Conservation (phyloP, 2,888 invertebrate species). For the Leptinotarsa rubiginosa region DNA sequence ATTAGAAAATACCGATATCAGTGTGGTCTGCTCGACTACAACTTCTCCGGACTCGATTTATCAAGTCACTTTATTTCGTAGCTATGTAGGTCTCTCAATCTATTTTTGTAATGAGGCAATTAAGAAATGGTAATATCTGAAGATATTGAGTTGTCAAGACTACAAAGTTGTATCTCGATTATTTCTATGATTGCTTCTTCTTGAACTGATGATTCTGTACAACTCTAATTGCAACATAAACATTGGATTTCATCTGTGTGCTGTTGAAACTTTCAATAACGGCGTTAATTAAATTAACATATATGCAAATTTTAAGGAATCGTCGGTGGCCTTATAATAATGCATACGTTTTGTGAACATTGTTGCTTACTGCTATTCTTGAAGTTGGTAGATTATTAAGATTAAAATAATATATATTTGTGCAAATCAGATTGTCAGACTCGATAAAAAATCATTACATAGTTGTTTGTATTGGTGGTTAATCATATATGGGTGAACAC, state of each 20-base stretch:
- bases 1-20: background rate
- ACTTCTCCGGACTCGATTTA: constrained; percentile 24
- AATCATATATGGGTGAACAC: too few species aligned
- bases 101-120: constrained; percentile 32
- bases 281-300: background rate
- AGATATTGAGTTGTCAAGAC: constrained; percentile 34
- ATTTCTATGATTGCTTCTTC: constrained; percentile 31
- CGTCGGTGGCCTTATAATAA: background rate
- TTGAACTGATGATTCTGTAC: constrained; percentile 6
- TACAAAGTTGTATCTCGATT: constrained; percentile 34
- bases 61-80: constrained; percentile 22
- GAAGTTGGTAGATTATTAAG: background rate
- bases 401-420: too few species aligned
- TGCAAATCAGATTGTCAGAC: too few species aligned
- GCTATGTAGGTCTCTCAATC: constrained; percentile 15
- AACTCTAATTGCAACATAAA: constrained; percentile 7
- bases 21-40: constrained; percentile 23
- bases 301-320: background rate
- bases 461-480: too few species aligned
- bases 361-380: background rate
- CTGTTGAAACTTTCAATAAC: background rate
- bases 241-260: constrained; percentile 5
- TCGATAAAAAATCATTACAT: too few species aligned
- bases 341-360: background rate
- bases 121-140: constrained; percentile 31